A percentile compares a stretch with the other conserved stretches of the same genome.
phyloP scores from a whole-genome alignment of 2,797 vertebrate genomes.

The Aphelocoma californica region DNA sequence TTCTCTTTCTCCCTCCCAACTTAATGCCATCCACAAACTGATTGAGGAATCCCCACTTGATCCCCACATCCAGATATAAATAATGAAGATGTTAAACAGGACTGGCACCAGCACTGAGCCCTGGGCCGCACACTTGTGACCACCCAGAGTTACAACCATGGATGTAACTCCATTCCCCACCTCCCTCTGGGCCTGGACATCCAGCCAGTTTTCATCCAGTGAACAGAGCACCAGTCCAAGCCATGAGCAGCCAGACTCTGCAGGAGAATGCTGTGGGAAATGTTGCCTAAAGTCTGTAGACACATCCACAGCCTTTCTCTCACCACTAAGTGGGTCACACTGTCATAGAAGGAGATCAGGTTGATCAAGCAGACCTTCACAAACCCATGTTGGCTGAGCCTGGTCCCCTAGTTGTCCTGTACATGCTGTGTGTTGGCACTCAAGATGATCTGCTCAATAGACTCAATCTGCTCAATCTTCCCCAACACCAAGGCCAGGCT shows the following conservation, averaged over 20 bases:
- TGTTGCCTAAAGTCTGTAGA: not conserved
- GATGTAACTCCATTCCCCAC: not conserved
- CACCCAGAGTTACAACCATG: not conserved
- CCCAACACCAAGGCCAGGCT: not conserved
- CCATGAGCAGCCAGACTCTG: not conserved
- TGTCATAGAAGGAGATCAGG: not conserved
- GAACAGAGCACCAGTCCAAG: not conserved
- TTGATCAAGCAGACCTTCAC: not conserved
- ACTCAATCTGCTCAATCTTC: not conserved
- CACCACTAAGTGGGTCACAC: not conserved
- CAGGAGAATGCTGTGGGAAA: not conserved
- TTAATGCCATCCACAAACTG: not conserved
- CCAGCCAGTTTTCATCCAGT: not conserved
- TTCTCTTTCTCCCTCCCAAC: not conserved
- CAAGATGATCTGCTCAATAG: not conserved
- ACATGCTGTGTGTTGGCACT: not conserved
- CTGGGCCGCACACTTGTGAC: not conserved
- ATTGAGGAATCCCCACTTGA: not conserved
- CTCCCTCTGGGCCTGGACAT: accelerated
- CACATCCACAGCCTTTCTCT: not conserved
- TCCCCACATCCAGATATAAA: not conserved
- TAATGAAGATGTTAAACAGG: not conserved
- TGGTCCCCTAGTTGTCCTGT: not conserved
- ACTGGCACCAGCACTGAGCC: not conserved
- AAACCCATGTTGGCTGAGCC: accelerated